Percentiles rank a stretch among this genome's conserved stretches.
phyloP scores from a whole-genome alignment of 2,888 invertebrate genomes.

The Stenodera caucasica region DNA sequence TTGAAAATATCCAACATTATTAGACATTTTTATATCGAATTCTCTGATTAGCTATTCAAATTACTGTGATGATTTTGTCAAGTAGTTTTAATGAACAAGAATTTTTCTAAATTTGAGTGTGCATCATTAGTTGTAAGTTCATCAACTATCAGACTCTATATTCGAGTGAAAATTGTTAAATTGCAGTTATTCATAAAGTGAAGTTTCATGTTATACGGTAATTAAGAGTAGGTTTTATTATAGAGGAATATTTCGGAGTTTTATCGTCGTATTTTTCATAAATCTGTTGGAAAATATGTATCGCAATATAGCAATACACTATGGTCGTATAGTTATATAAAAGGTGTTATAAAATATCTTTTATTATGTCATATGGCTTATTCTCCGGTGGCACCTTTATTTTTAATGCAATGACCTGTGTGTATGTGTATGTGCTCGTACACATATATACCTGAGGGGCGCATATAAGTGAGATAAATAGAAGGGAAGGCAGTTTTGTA shows the following conservation, averaged over 20 bases:
- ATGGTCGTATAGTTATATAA: slow-evolving; percentile 30
- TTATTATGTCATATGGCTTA: slow-evolving; percentile 41
- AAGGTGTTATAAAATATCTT: slow-evolving; percentile 41
- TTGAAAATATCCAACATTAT: too few species aligned
- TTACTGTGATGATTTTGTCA: background rate
- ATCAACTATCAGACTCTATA: too few species aligned
- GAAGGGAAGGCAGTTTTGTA: slow-evolving; percentile 44
- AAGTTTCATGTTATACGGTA: background rate
- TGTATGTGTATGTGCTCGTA: background rate
- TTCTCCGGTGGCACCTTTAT: slow-evolving; percentile 39
- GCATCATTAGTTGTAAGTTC: too few species aligned
- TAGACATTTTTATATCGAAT: background rate
- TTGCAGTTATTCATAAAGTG: background rate
- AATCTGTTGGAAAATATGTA: slow-evolving; percentile 28
- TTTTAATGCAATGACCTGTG: slow-evolving; percentile 42
- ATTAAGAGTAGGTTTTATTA: too few species aligned
- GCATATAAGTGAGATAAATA: slow-evolving; percentile 54
- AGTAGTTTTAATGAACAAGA: too few species aligned
- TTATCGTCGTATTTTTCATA: background rate
- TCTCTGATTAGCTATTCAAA: background rate
- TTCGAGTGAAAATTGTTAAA: background rate
- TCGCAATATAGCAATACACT: slow-evolving; percentile 27
- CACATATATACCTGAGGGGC: slow-evolving; percentile 39
- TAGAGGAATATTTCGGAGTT: too few species aligned
- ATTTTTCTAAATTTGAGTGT: too few species aligned